phyloP scores from a whole-genome alignment of 2,888 invertebrate species.

The Hydrotaea diabolus region DNA sequence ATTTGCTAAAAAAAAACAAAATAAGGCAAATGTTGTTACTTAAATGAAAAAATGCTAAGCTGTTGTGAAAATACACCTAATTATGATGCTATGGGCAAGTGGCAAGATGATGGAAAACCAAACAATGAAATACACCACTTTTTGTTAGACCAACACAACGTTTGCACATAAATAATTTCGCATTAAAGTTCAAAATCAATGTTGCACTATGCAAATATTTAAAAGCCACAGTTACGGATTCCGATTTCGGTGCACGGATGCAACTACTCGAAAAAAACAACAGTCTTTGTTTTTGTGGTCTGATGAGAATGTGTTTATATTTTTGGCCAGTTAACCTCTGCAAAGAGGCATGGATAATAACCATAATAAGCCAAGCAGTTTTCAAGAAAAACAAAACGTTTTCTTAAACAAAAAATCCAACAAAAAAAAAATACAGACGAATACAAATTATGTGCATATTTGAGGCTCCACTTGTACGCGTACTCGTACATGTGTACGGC shows the following conservation, averaged over 20 bases:
- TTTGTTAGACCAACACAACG: background rate
- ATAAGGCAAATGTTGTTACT: background rate
- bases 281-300: background rate
- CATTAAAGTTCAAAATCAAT: constrained; percentile 62
- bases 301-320: constrained; percentile 35
- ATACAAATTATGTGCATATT: background rate
- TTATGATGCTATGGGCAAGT: constrained; percentile 3
- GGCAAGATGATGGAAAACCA: background rate
- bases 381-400: background rate
- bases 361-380: background rate
- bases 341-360: constrained; percentile 51
- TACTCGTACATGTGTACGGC: background rate
- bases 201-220: constrained; percentile 7
- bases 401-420: background rate
- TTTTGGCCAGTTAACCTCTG: constrained; percentile 66
- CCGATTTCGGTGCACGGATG: constrained; percentile 2
- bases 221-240: background rate
- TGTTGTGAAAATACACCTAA: background rate
- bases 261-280: constrained; percentile 44
- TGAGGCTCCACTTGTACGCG: background rate
- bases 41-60: background rate
- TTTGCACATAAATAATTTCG: constrained; percentile 51
- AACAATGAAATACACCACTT: background rate
- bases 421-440: background rate
- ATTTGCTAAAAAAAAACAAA: constrained; percentile 9